phyloP scores from a whole-genome alignment of 2,113 vertebrate species.

The Megaptera novaeangliae region DNA sequence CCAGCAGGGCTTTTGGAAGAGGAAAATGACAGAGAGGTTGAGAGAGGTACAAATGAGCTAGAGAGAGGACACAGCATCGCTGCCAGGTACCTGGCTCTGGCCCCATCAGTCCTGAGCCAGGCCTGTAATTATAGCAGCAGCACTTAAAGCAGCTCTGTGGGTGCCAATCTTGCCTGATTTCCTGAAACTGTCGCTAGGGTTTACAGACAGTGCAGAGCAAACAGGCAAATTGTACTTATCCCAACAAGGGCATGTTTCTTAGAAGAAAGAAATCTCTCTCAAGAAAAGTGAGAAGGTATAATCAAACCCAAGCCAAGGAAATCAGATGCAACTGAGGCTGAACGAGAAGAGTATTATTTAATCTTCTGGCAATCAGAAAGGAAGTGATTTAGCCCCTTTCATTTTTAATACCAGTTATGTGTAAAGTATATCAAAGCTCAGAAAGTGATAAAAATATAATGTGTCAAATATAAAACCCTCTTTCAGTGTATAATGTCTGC shows the following conservation, averaged over 20 bases:
- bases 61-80: neutral
- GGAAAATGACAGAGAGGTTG: neutral
- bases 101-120: neutral
- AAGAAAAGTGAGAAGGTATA: neutral
- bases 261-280: slow-evolving; percentile 11
- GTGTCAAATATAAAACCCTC: neutral
- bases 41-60: neutral
- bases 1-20: slow-evolving; percentile 19
- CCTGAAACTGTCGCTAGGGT: slow-evolving; percentile 38
- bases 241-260: slow-evolving; percentile 24
- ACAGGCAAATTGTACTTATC: neutral
- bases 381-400: neutral
- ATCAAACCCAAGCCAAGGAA: slow-evolving; percentile 1
- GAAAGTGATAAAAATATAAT: neutral
- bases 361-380: slow-evolving; percentile 22
- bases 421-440: neutral
- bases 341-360: neutral
- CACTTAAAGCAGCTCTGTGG: neutral
- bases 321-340: neutral
- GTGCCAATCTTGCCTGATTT: slow-evolving; percentile 3
- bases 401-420: neutral
- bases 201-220: neutral
- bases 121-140: slow-evolving; percentile 27
- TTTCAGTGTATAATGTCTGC: neutral
- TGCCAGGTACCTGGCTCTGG: slow-evolving; percentile 20